Evolutionary conservation across 1,140 invertebrate genomes (phyloP).

Genomic region (Eumaeus atala): DNA sequence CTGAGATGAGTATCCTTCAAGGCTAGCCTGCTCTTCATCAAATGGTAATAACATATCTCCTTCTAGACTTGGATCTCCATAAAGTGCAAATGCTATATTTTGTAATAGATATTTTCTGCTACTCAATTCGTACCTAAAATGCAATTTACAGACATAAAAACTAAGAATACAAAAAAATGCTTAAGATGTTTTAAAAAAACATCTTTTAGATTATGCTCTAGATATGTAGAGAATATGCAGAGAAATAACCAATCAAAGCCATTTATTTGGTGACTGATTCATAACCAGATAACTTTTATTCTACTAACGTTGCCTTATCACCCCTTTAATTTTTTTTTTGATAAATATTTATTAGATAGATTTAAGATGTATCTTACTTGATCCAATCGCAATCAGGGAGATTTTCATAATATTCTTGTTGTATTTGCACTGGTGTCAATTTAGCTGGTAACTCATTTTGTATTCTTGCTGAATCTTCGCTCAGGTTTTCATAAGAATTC

Average conservation of each 20-base stretch:
- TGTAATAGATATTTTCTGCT: slow-evolving; percentile 55
- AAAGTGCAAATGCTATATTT: slow-evolving; percentile 62
- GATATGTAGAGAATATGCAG: too few species aligned
- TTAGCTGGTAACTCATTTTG: slow-evolving; percentile 6
- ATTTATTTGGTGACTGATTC: too few species aligned
- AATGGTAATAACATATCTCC: slow-evolving; percentile 34
- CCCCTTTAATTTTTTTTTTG: too few species aligned
- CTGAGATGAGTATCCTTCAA: slow-evolving; percentile 53
- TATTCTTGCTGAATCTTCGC: too few species aligned
- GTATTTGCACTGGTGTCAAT: slow-evolving; percentile 43
- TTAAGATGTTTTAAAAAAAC: not conserved
- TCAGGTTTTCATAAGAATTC: too few species aligned
- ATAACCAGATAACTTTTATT: too few species aligned
- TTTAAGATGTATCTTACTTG: slow-evolving; percentile 39
- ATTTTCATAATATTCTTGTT: slow-evolving; percentile 66
- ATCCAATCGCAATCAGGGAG: slow-evolving; percentile 60
- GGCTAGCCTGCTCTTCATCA: slow-evolving; percentile 26
- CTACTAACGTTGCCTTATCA: too few species aligned
- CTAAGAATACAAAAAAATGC: not conserved
- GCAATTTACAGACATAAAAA: slow-evolving; percentile 7
- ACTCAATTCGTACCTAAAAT: slow-evolving; percentile 50
- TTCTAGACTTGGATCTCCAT: slow-evolving; percentile 51
- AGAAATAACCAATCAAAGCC: too few species aligned
- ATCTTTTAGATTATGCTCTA: too few species aligned
- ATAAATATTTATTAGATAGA: too few species aligned